A percentile compares a stretch with the other conserved stretches of the same genome.
phyloP scores from a whole-genome alignment of 2,797 vertebrate genomes.

The Synanceia verrucosa region DNA sequence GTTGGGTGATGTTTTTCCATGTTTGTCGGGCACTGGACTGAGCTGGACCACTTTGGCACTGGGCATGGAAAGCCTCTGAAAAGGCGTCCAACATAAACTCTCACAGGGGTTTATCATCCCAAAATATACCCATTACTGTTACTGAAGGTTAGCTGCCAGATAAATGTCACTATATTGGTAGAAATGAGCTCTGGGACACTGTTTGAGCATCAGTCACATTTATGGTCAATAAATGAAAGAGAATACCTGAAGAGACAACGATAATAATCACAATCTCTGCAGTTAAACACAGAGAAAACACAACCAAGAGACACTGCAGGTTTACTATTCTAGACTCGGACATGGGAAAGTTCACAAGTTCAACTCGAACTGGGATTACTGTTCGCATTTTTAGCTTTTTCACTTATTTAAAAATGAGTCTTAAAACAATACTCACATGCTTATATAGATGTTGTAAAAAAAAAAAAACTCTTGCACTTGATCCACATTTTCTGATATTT shows the following conservation, averaged over 20 bases:
- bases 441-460: too few species aligned
- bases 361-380: background rate
- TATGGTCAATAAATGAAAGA: background rate
- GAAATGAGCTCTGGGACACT: background rate
- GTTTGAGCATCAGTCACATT: background rate
- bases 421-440: background rate
- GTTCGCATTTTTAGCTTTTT: background rate
- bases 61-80: slow-evolving; percentile 45
- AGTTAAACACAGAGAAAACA: background rate
- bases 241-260: background rate
- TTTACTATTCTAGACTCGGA: background rate
- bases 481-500: too few species aligned
- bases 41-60: slow-evolving; percentile 28
- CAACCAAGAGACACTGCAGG: background rate
- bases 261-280: background rate
- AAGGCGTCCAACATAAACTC: slow-evolving; percentile 43
- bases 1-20: slow-evolving; percentile 66
- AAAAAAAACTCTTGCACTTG: too few species aligned
- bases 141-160: background rate
- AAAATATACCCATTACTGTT: slow-evolving; percentile 34
- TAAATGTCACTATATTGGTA: background rate
- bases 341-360: background rate
- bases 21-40: too few species aligned
- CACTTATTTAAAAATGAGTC: background rate
- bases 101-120: slow-evolving; percentile 7